Conservation (phyloP, 2,113 vertebrate species). For the Tragelaphus buxtoni region DNA sequence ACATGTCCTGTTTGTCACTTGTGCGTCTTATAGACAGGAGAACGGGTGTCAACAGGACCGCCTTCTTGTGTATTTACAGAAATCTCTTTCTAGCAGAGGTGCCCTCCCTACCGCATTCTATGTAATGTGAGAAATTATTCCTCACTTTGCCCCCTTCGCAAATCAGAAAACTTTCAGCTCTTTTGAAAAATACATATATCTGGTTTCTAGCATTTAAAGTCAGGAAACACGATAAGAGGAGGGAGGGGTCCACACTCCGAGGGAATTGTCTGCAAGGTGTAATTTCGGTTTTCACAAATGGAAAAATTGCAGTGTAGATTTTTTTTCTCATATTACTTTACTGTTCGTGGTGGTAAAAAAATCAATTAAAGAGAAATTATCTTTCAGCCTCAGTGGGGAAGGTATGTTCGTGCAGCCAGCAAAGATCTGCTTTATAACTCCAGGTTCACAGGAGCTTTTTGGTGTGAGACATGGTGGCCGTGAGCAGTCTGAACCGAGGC, state of each 20-base stretch:
- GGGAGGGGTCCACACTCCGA: background rate
- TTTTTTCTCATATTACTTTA: slow-evolving; percentile 53
- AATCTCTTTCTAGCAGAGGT: background rate
- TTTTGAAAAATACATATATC: background rate
- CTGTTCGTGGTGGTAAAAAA: slow-evolving; percentile 51
- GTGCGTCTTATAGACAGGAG: background rate
- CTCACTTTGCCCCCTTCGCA: background rate
- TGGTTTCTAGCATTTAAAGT: slow-evolving; percentile 28
- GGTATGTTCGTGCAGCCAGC: background rate
- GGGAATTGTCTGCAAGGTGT: slow-evolving; percentile 37
- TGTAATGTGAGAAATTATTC: background rate
- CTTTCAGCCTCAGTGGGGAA: slow-evolving; percentile 14
- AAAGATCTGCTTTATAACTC: background rate
- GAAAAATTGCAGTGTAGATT: slow-evolving; percentile 51
- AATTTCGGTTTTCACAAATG: slow-evolving; percentile 52
- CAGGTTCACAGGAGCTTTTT: background rate
- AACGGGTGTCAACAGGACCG: background rate
- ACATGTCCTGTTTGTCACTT: background rate
- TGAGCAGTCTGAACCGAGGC: background rate
- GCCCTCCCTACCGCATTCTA: background rate
- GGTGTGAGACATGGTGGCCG: background rate
- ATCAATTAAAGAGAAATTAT: slow-evolving; percentile 66
- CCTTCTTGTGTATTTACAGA: background rate
- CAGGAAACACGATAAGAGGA: background rate
- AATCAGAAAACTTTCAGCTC: background rate